phyloP scores from a whole-genome alignment of 2,113 vertebrate genomes.

The Prietella phreatophila region DNA sequence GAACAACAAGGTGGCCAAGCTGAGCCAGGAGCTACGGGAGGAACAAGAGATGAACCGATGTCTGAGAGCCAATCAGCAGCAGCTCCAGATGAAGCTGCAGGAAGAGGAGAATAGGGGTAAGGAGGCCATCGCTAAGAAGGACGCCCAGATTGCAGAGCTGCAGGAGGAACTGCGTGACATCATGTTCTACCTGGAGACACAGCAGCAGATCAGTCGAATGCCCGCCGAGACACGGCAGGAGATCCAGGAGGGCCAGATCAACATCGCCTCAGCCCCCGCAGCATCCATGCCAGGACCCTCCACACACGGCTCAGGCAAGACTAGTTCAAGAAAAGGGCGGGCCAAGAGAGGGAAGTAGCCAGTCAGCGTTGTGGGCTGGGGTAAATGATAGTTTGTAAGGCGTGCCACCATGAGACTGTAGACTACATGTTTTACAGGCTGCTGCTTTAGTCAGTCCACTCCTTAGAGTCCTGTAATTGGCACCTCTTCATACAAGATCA shows the following conservation, averaged over 20 bases:
- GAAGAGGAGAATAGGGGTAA: constrained; percentile 82
- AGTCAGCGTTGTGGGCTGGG: not conserved
- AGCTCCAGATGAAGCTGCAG: constrained; percentile 85
- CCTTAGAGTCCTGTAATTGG: not conserved
- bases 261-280: constrained; percentile 78
- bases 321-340: constrained; percentile 82
- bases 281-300: constrained; percentile 67
- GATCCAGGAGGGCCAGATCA: constrained; percentile 97
- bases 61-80: constrained; percentile 85
- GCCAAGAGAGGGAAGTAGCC: constrained; percentile 89
- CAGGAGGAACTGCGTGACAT: constrained; percentile 95
- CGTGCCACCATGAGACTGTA: not conserved
- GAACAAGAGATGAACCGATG: constrained; percentile 98
- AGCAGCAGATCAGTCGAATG: constrained; percentile 91
- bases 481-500: not conserved
- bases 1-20: constrained; percentile 73
- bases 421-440: not conserved
- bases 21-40: constrained; percentile 85
- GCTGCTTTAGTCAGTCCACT: constrained; percentile 12
- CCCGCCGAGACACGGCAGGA: constrained; percentile 86
- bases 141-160: constrained; percentile 82
- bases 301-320: constrained; percentile 62
- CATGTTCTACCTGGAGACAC: constrained; percentile 95
- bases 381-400: not conserved
- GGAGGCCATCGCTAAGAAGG: constrained; percentile 82